Evolutionary conservation across 92 coral and sea anemone species (phyloP).

Genomic region (Porites rus): DNA sequence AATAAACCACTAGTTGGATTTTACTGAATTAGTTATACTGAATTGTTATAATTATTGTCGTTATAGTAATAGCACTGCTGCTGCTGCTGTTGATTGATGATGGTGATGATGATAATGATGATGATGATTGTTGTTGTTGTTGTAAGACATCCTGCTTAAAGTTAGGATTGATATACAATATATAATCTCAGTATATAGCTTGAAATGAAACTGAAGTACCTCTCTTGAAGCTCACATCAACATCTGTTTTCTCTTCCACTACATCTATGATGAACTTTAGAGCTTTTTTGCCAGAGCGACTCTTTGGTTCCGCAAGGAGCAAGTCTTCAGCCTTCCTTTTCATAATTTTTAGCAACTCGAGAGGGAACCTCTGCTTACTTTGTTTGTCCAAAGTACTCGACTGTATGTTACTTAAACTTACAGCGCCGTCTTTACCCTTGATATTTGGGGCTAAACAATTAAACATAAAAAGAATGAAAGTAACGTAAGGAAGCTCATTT

Average conservation of each 20-base stretch:
- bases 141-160: too few relatives aligned
- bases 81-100: too few relatives aligned
- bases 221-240: not conserved
- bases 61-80: too few relatives aligned
- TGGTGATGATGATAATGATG: too few relatives aligned
- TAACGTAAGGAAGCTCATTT: not conserved
- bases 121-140: too few relatives aligned
- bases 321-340: constrained; percentile 1
- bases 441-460: not conserved
- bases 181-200: too few relatives aligned
- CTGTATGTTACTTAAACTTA: not conserved
- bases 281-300: not conserved
- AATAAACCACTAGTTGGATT: too few relatives aligned
- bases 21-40: too few relatives aligned
- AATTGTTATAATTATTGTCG: too few relatives aligned
- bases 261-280: not conserved
- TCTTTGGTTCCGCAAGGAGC: not conserved
- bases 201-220: not conserved
- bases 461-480: not conserved
- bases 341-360: not conserved
- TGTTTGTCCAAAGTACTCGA: not conserved
- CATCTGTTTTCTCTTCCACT: not conserved
- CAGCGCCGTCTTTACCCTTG: constrained; percentile 1
- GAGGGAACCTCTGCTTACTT: not conserved
- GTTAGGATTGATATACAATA: too few relatives aligned